These are phyloP conservation scores for Macroramphosus scolopax DNA, from an alignment of 2,797 vertebrate species.

Conservation along the genomic window DNA sequence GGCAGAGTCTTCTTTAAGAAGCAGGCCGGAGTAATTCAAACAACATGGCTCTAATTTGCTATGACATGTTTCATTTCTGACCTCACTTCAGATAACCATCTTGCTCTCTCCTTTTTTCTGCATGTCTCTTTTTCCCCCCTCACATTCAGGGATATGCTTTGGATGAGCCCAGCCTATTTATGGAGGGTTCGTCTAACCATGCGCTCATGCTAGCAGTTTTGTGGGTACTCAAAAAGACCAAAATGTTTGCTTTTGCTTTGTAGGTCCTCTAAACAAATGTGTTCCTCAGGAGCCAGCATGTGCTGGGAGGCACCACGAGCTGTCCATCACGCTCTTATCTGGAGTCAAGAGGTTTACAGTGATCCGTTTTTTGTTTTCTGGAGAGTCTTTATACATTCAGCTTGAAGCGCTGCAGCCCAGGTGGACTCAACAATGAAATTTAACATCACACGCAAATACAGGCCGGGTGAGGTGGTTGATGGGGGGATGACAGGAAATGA, in stretches of 20 bases:
- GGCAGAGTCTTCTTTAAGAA: slow-evolving; percentile 64
- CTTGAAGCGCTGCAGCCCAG: slow-evolving; percentile 4
- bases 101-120: slow-evolving; percentile 59
- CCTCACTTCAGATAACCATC: slow-evolving; percentile 82
- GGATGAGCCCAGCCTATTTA: slow-evolving; percentile 65
- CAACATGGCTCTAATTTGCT: slow-evolving; percentile 84
- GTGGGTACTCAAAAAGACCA: slow-evolving; percentile 56
- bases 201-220: slow-evolving; percentile 62
- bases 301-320: slow-evolving; percentile 19
- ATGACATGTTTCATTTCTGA: slow-evolving; percentile 85
- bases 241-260: slow-evolving; percentile 70
- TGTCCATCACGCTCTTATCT: slow-evolving; percentile 41
- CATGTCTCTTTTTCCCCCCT: slow-evolving; percentile 46
- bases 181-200: slow-evolving; percentile 60
- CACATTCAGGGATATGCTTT: slow-evolving; percentile 46
- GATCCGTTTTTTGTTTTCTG: slow-evolving; percentile 23
- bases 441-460: slow-evolving; percentile 55
- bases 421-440: slow-evolving; percentile 40
- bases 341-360: slow-evolving; percentile 31
- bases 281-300: slow-evolving; percentile 33
- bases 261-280: slow-evolving; percentile 60
- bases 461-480: slow-evolving; percentile 47
- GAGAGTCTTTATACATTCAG: slow-evolving; percentile 10
- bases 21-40: slow-evolving; percentile 78
- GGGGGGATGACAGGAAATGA: slow-evolving; percentile 68